These are phyloP conservation scores for Tragelaphus scriptus DNA, from an alignment of 2,113 vertebrate species.

Conservation along the genomic window DNA sequence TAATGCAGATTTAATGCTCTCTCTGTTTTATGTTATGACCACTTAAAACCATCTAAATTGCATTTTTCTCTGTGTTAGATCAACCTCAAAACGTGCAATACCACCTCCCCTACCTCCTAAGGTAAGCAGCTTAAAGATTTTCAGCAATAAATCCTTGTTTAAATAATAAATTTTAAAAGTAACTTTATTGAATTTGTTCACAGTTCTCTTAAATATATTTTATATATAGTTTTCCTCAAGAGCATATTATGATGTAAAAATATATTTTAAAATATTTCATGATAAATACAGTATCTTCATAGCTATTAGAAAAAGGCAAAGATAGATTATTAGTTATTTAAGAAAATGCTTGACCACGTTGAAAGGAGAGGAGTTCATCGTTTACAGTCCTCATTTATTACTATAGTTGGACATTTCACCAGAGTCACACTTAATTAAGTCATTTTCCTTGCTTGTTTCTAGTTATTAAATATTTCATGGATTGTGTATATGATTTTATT, in stretches of 20 bases:
- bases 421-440: slow-evolving; percentile 9
- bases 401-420: background rate
- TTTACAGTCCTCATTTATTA: background rate
- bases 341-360: background rate
- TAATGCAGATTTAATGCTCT: background rate
- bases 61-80: slow-evolving; percentile 80
- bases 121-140: slow-evolving; percentile 78
- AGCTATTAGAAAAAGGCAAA: slow-evolving; percentile 28
- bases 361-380: background rate
- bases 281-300: slow-evolving; percentile 12
- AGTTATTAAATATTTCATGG: slow-evolving; percentile 8
- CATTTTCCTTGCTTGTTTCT: slow-evolving; percentile 16
- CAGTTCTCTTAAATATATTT: slow-evolving; percentile 17
- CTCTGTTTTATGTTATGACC: background rate
- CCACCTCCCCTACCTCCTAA: slow-evolving; percentile 96
- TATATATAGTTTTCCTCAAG: background rate
- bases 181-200: slow-evolving; percentile 14
- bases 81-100: slow-evolving; percentile 88
- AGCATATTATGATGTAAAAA: background rate
- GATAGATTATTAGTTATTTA: background rate
- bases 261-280: slow-evolving; percentile 9
- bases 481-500: slow-evolving; percentile 5
- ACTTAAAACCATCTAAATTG: slow-evolving; percentile 27
- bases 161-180: slow-evolving; percentile 17
- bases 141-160: background rate